Evolutionary conservation across 2,797 vertebrate genomes (phyloP), one percentile per base, ranked within the genome.

Genomic region (Lagocephalus sceleratus): DNA sequence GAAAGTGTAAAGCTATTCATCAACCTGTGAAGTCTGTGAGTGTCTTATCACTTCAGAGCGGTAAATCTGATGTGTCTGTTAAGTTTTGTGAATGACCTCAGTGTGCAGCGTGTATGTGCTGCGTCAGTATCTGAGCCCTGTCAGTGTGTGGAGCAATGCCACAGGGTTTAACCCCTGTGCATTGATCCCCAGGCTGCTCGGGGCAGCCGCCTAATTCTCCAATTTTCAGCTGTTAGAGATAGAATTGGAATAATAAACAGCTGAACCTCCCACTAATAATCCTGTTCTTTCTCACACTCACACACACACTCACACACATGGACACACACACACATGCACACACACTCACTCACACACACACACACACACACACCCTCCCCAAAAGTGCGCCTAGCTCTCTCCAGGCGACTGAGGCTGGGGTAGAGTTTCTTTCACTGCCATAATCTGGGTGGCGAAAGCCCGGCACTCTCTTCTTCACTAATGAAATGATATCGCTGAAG

Each of bases 201-300:
- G 74, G 82, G 80, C 78, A 74, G 67, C 71, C 9, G 68, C 79
- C 88, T 91, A 90, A 91, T 89, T 89, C 84, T 87, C 82, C 87
- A 90, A 91, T 92, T 92, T 92, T 91, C 89, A 91, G 89, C 89
- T 92, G 90, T 91, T 92, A 87, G 81, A 89, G 87, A 88, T 89
- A 87, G 88, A 91, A 90, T 89, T 90, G 88, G 84, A 92, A 91
- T 92, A 92, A 92, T 91, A 92, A 91, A 91, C 91, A 91, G 88
- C 88, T 90, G 86, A 90, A 89, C 88, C 88, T 85, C 82, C 85
- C 87, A 88, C 83, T 75, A 90, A 89, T 90, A 91, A 91, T 89
- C 86, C 80, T 46, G 15, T 63, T 85, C 40, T 11, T 5, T 64
- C 62, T 60, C 60, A 52, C 53, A 55, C 66, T 44, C 65, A 60